Evolutionary conservation across 2,797 vertebrate species (phyloP).

Genomic region (Sciaenops ocellatus): DNA sequence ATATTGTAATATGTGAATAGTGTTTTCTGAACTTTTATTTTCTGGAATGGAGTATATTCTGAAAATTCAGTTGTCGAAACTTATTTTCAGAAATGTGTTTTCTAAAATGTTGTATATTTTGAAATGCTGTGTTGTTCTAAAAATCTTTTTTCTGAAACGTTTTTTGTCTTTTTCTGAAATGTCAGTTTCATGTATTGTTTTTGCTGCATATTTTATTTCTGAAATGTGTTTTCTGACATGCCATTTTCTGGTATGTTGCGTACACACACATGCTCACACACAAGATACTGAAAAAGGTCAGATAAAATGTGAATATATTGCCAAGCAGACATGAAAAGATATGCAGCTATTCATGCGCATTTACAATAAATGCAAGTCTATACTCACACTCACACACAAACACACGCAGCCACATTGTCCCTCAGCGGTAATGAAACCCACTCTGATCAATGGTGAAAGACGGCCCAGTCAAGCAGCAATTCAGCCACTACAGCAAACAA

Average conservation of each 20-base stretch:
- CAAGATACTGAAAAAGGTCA: neutral
- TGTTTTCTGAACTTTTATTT: neutral
- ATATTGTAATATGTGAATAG: no score
- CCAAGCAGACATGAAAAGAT: neutral
- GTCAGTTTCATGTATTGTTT: no score
- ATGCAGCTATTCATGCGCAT: neutral
- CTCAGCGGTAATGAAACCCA: constrained; percentile 47
- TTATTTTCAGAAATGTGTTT: no score
- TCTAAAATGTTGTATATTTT: no score
- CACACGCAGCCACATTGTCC: constrained; percentile 6
- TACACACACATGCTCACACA: no score
- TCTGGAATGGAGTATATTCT: neutral
- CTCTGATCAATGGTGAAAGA: constrained; percentile 59
- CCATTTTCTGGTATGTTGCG: neutral
- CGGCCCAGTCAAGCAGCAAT: constrained; percentile 26
- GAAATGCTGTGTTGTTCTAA: no score
- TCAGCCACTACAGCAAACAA: constrained; percentile 54
- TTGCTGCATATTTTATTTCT: no score
- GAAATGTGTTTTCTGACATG: neutral
- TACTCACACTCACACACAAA: neutral
- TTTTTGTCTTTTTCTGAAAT: no score
- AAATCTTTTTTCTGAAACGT: no score
- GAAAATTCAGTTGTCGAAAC: neutral
- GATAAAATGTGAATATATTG: neutral
- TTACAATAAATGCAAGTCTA: neutral